Evolutionary conservation across 2,797 vertebrate species (phyloP).

Genomic region (Muscicapa comitata): DNA sequence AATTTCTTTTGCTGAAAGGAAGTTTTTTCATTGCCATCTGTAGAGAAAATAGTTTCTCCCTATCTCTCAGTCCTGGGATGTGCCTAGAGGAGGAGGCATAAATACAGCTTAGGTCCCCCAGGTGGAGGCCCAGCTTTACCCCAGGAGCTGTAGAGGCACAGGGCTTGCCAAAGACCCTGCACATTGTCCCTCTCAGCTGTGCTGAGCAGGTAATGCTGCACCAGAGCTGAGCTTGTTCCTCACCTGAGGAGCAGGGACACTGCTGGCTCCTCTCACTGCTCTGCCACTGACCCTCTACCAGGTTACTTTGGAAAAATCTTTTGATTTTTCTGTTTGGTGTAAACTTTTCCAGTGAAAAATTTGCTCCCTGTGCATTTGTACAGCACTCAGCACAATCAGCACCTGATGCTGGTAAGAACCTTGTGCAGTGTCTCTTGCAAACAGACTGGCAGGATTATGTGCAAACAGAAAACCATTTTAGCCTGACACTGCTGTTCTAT

Average conservation of each 20-base stretch:
- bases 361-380: not conserved
- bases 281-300: not conserved
- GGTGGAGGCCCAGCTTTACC: not conserved
- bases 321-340: not conserved
- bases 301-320: fast-evolving
- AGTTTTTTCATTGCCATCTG: not conserved
- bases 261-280: not conserved
- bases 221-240: not conserved
- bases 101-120: not conserved
- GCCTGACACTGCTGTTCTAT: not conserved
- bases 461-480: not conserved
- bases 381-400: not conserved
- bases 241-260: not conserved
- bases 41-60: not conserved
- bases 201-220: not conserved
- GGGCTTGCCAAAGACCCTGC: fast-evolving
- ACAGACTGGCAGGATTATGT: not conserved
- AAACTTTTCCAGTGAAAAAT: not conserved
- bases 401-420: not conserved
- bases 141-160: not conserved
- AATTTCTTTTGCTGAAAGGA: not conserved
- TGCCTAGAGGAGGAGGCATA: not conserved
- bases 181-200: not conserved
- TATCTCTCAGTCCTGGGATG: not conserved
- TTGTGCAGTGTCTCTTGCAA: not conserved